Percentiles rank a stretch among this genome's conserved stretches.
These are phyloP conservation scores for Nestor notabilis DNA, from an alignment of 2,113 vertebrate genomes.

Conservation along the genomic window DNA sequence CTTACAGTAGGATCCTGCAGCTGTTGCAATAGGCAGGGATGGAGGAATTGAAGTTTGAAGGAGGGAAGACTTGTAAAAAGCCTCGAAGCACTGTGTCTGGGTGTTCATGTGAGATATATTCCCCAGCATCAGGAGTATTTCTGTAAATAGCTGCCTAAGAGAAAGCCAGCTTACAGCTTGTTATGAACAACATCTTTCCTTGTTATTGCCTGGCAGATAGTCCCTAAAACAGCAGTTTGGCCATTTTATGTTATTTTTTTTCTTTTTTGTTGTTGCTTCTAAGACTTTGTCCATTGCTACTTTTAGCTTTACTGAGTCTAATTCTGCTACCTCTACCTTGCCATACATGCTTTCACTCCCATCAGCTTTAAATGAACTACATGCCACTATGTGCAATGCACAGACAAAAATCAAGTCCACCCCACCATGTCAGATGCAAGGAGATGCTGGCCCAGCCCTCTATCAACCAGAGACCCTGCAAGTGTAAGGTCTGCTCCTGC, in stretches of 20 bases:
- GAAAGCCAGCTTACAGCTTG: background rate
- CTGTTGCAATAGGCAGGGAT: background rate
- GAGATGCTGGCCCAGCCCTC: background rate
- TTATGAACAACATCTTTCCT: background rate
- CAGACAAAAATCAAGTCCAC: background rate
- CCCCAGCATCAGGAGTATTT: background rate
- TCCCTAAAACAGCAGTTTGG: background rate
- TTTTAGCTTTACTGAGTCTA: background rate
- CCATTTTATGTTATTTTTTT: background rate
- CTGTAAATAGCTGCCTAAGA: background rate
- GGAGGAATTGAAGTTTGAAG: background rate
- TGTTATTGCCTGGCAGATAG: background rate
- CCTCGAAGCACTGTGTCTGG: background rate
- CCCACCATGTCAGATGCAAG: background rate
- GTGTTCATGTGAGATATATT: background rate
- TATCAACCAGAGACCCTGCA: background rate
- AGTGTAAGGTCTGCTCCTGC: background rate
- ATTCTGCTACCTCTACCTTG: background rate
- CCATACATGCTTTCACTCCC: background rate
- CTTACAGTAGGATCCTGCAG: background rate
- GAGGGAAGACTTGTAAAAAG: background rate
- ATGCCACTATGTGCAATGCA: fast-evolving
- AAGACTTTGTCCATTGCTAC: background rate
- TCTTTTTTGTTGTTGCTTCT: background rate
- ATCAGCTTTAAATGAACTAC: background rate